Evolutionary conservation across 2,888 invertebrate species (phyloP), one percentile per base, ranked within the genome.

Genomic region (Pseudanteris insignis): DNA sequence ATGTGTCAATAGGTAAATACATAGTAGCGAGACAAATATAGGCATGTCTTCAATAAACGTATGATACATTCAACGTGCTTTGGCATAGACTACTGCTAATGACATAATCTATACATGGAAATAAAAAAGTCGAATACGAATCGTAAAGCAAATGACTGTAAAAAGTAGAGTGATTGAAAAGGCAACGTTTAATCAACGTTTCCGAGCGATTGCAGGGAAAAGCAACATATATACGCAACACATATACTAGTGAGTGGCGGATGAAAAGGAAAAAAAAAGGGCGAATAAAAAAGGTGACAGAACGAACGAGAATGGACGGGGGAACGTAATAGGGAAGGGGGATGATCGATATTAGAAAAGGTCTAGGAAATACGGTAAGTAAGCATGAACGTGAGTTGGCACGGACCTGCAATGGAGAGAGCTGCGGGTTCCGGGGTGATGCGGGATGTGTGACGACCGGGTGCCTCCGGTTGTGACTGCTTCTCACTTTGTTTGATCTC

Each of bases 331-430:
- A 54, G 46, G 47, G 43, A n/a, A 18, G 12, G 29, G 33, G 28
- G 29, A 37, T 43, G 57, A 55, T 33, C 36, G 44, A 46, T 59
- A 63, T 57, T 47, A 59, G 40, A 33, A 59, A 55, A 58, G 24
- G 37, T 44, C 29, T 38, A 40, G 64, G 29, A 67, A 43, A 66
- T 37, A 60, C 62, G 54, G 44, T 46, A 62, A 53, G 53, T 37
- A 36, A 40, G 51, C 63, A 38, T 46, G 64, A 47, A 50, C 38
- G 11, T 47, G 21, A 60, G 55, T 43, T 53, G 47, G 60, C 65
- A 71, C 64, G 70, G 78, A 88, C 88, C 88, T 88, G 87, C 77
- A 88, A 84, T 80, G 86, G 84, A 67, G 87, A 86, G 81, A 88
- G 85, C 82, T 86, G 87, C 74, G 87, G 85, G 83, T 85, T 87